phyloP scores from a whole-genome alignment of 1,140 invertebrate genomes.

The Cepaea nemoralis region DNA sequence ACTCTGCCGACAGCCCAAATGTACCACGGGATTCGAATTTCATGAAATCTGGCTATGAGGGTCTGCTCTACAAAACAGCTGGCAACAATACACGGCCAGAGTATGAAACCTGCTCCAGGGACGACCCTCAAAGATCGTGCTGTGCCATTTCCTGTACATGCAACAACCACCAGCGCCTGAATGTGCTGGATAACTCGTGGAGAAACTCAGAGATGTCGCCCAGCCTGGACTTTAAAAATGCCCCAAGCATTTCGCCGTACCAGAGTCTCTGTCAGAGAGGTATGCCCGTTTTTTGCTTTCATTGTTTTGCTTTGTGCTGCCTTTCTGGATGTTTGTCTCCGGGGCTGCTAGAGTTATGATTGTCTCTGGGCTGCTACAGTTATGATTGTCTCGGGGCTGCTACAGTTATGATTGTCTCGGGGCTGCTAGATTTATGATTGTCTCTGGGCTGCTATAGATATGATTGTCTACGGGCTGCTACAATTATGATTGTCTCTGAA shows the following conservation, averaged over 20 bases:
- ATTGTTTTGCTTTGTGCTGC: too few relatives aligned
- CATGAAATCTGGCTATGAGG: constrained; percentile 60
- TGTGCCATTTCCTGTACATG: constrained; percentile 66
- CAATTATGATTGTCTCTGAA: too few relatives aligned
- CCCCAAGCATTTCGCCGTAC: constrained; percentile 59
- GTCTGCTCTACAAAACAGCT: constrained; percentile 62
- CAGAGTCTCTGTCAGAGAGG: constrained; percentile 67
- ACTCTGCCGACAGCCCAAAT: constrained; percentile 54
- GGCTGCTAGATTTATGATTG: too few relatives aligned
- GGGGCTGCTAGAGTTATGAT: too few relatives aligned
- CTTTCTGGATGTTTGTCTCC: too few relatives aligned
- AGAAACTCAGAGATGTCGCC: constrained; percentile 54
- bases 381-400: too few relatives aligned
- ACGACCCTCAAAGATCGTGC: constrained; percentile 62
- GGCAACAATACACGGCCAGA: constrained; percentile 47
- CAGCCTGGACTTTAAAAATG: constrained; percentile 61
- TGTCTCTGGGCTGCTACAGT: too few relatives aligned
- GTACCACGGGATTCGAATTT: constrained; percentile 50
- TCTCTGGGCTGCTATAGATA: too few relatives aligned
- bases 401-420: too few relatives aligned
- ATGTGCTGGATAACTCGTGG: constrained; percentile 63
- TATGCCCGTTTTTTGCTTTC: constrained; percentile 52
- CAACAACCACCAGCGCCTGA: constrained; percentile 61
- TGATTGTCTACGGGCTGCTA: too few relatives aligned
- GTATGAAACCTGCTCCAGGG: constrained; percentile 43